A percentile compares a stretch with the other conserved stretches of the same genome.
phyloP scores from a whole-genome alignment of 2,888 invertebrate species.

The Cylindroiulus punctatus region DNA sequence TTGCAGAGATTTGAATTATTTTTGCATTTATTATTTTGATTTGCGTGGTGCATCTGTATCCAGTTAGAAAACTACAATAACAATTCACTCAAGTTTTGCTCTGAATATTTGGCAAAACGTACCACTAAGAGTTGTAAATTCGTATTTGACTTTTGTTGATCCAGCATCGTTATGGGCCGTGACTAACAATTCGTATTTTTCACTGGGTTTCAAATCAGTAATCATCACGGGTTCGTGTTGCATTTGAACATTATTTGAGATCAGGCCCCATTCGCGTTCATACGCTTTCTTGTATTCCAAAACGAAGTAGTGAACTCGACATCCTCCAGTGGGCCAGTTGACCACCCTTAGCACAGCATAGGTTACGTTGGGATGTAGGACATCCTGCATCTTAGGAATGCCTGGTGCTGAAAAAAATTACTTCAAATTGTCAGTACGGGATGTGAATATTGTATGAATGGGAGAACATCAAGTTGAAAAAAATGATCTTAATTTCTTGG shows the following conservation, averaged over 20 bases:
- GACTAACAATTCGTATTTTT: constrained; percentile 55
- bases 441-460: no score
- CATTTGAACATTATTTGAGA: constrained; percentile 55
- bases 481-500: no score
- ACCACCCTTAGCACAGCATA: constrained; percentile 47
- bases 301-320: constrained; percentile 56
- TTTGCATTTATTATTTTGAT: no score
- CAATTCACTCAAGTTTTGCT: no score
- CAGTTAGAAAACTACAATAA: no score
- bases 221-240: constrained; percentile 52
- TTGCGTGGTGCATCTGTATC: no score
- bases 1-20: no score
- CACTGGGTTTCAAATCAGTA: constrained; percentile 55
- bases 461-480: no score
- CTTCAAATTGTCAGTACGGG: no score
- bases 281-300: constrained; percentile 53
- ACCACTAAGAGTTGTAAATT: constrained; percentile 53
- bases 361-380: constrained; percentile 50
- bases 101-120: background rate
- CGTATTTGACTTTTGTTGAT: constrained; percentile 52
- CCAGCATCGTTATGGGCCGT: constrained; percentile 57
- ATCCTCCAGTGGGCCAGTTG: constrained; percentile 56
- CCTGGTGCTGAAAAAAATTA: constrained; percentile 51
- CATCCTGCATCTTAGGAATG: constrained; percentile 52
- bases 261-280: constrained; percentile 54